A percentile compares a stretch with the other conserved stretches of the same genome.
phyloP scores from a whole-genome alignment of 2,113 vertebrate genomes.

The Macquaria australasica region DNA sequence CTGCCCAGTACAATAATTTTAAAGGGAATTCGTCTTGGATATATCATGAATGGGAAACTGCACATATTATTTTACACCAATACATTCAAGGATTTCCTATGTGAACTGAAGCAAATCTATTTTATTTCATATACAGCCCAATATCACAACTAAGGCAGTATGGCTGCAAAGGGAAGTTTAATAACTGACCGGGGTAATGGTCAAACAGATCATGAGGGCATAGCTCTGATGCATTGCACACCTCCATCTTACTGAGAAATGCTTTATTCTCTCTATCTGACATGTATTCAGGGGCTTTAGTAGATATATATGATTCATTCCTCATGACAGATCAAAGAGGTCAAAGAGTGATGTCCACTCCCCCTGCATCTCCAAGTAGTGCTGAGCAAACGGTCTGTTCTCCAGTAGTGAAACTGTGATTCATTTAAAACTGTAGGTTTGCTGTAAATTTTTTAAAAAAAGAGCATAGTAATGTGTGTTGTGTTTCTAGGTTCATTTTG shows the following conservation, averaged over 20 bases:
- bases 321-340: constrained; percentile 37
- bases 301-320: constrained; percentile 43
- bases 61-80: not conserved
- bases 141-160: not conserved
- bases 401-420: not conserved
- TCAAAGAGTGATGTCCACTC: constrained; percentile 27
- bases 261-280: constrained; percentile 26
- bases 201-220: constrained; percentile 6
- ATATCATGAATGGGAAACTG: not conserved
- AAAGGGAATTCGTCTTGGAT: not conserved
- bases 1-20: not conserved
- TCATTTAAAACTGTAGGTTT: not conserved
- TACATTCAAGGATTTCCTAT: not conserved
- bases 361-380: not conserved
- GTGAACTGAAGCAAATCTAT: not conserved
- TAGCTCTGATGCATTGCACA: not conserved
- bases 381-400: constrained; percentile 12
- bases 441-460: too few relatives aligned
- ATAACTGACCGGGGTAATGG: not conserved
- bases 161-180: not conserved
- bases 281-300: constrained; percentile 12
- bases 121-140: too few relatives aligned
- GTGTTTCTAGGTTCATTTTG: not conserved
- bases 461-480: too few relatives aligned
- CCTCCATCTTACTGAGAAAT: constrained; percentile 11